phyloP scores from a whole-genome alignment of 2,113 vertebrate genomes.

The Emydura subglobosa region DNA sequence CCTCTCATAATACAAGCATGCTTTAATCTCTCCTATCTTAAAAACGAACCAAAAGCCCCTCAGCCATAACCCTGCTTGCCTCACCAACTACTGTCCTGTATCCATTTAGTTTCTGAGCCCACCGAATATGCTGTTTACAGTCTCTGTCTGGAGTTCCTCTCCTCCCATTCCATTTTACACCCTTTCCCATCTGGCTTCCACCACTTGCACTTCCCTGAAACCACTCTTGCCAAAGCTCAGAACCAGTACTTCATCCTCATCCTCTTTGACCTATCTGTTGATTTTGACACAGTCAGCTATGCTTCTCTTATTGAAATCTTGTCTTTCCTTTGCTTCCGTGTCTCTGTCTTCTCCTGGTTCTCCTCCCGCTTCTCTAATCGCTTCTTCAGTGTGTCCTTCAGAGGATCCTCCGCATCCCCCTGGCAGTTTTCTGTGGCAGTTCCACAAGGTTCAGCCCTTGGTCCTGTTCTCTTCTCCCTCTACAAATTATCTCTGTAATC shows the following conservation, averaged over 20 bases:
- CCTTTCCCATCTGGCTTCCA: background rate
- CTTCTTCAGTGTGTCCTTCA: background rate
- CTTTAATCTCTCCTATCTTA: background rate
- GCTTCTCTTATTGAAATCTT: background rate
- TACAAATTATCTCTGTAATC: background rate
- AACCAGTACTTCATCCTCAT: background rate
- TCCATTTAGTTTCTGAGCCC: background rate
- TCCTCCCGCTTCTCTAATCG: background rate
- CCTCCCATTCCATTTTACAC: background rate
- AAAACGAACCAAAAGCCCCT: background rate
- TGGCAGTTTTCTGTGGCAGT: background rate
- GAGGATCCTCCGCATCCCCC: background rate
- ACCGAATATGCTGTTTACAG: background rate
- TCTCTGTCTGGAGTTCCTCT: background rate
- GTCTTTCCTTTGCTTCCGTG: background rate
- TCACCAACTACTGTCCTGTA: background rate
- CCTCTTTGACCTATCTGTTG: background rate
- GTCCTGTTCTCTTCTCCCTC: background rate
- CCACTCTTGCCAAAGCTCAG: background rate
- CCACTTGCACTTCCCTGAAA: background rate
- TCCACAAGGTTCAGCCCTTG: background rate
- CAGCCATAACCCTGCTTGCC: background rate
- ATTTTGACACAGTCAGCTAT: background rate
- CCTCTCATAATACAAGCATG: background rate
- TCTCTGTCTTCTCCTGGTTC: background rate